Percentiles rank a stretch among this genome's conserved stretches.
Conservation (phyloP, 2,888 invertebrate species). For the Apamea crenata region DNA sequence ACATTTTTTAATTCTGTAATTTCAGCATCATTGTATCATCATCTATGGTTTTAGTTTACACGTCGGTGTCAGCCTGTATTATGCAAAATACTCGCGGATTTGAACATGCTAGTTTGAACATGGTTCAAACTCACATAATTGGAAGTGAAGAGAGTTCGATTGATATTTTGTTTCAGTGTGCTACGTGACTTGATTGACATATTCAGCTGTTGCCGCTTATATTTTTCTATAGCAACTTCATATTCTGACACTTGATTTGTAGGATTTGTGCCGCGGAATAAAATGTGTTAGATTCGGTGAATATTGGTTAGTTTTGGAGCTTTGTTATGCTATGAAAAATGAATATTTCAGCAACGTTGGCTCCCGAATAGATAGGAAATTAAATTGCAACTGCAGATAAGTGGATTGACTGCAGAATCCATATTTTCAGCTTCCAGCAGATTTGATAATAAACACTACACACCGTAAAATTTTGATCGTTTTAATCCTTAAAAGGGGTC, state of each 20-base stretch:
- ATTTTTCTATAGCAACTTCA: conserved; percentile 45
- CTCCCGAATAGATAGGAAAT: not conserved
- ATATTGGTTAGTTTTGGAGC: conserved; percentile 20
- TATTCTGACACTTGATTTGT: conserved; percentile 50
- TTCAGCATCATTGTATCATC: too few species aligned
- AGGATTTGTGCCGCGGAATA: conserved; percentile 30
- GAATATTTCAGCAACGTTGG: conserved; percentile 18
- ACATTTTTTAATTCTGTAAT: too few species aligned
- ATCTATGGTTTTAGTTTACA: too few species aligned
- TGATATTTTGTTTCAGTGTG: conserved; percentile 58
- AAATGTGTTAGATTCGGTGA: conserved; percentile 30
- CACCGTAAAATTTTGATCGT: too few species aligned
- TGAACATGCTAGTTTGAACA: conserved; percentile 40
- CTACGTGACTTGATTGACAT: conserved; percentile 68
- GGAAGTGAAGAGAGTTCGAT: conserved; percentile 65
- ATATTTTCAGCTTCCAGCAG: not conserved
- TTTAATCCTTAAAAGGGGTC: too few species aligned
- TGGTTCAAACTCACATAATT: conserved; percentile 55
- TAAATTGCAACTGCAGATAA: not conserved
- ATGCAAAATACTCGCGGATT: conserved; percentile 1
- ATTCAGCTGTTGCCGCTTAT: conserved; percentile 55
- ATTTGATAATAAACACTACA: not conserved
- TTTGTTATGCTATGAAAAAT: conserved; percentile 10
- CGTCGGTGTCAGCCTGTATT: not conserved
- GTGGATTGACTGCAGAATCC: not conserved